Evolutionary conservation across 2,888 invertebrate species (phyloP).

Genomic region (Epirrita christyi): DNA sequence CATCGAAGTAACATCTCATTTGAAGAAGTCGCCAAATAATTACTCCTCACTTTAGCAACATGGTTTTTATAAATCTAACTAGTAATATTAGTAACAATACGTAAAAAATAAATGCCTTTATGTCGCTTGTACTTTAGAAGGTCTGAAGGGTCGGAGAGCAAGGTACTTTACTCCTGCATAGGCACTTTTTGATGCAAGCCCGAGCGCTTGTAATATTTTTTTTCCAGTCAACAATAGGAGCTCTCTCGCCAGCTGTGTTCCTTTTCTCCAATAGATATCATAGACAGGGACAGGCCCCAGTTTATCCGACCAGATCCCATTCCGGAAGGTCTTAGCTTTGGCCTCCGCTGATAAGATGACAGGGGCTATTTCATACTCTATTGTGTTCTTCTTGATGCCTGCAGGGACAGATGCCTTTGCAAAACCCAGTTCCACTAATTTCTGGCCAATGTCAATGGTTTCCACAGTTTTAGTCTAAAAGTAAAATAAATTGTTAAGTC

Average conservation of each 20-base stretch:
- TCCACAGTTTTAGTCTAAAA: constrained; percentile 72
- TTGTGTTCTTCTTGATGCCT: constrained; percentile 64
- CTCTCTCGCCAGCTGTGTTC: constrained; percentile 52
- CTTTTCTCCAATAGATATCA: constrained; percentile 70
- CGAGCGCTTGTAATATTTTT: constrained; percentile 55
- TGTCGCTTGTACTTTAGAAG: constrained; percentile 67
- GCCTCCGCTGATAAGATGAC: constrained; percentile 68
- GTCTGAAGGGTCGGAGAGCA: constrained; percentile 57
- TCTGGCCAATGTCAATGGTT: constrained; percentile 73
- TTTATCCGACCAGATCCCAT: constrained; percentile 77
- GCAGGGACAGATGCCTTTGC: constrained; percentile 69
- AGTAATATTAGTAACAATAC: constrained; percentile 40
- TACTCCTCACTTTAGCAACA: constrained; percentile 48
- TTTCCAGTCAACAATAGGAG: constrained; percentile 53
- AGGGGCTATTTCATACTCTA: constrained; percentile 71
- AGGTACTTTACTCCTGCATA: constrained; percentile 64
- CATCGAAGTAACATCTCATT: constrained; percentile 51
- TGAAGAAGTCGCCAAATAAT: constrained; percentile 52
- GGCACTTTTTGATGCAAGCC: constrained; percentile 57
- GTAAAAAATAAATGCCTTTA: constrained; percentile 61
- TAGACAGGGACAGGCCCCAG: constrained; percentile 72
- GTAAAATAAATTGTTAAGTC: constrained; percentile 26
- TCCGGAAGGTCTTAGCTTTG: constrained; percentile 66
- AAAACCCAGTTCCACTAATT: constrained; percentile 77
- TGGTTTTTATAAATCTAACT: constrained; percentile 53